Evolutionary conservation across 2,888 invertebrate species (phyloP).

Genomic region (Andrena chrysosceles): DNA sequence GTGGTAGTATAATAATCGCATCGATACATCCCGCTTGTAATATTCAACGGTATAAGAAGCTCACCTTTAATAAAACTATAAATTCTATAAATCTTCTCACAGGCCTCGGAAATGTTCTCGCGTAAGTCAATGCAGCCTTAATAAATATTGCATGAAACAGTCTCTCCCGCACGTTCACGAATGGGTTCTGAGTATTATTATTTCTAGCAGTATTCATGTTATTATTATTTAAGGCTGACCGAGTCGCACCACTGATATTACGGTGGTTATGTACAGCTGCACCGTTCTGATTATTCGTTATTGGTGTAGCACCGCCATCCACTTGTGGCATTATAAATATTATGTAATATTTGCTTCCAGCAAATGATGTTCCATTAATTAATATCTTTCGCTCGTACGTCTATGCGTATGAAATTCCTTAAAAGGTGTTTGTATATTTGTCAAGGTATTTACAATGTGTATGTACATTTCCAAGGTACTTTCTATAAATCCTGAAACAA

Average conservation of each 20-base stretch:
- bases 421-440: slow-evolving; percentile 26
- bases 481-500: slow-evolving; percentile 56
- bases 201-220: slow-evolving; percentile 81
- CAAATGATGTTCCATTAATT: slow-evolving; percentile 22
- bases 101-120: slow-evolving; percentile 94
- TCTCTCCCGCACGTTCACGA: slow-evolving; percentile 95
- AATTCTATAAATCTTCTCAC: slow-evolving; percentile 94
- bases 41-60: not conserved
- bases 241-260: slow-evolving; percentile 74
- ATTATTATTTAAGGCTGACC: slow-evolving; percentile 76
- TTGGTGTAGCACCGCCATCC: slow-evolving; percentile 72
- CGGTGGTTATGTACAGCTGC: slow-evolving; percentile 76
- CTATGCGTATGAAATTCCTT: slow-evolving; percentile 18
- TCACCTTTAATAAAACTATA: slow-evolving; percentile 91
- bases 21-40: slow-evolving; percentile 3
- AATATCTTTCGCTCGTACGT: slow-evolving; percentile 31
- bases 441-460: slow-evolving; percentile 1
- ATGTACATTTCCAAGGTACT: slow-evolving; percentile 39
- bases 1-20: not conserved
- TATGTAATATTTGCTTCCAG: slow-evolving; percentile 44
- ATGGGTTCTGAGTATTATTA: slow-evolving; percentile 89
- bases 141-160: slow-evolving; percentile 98
- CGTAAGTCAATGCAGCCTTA: slow-evolving; percentile 96
- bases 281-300: slow-evolving; percentile 78
- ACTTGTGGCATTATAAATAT: slow-evolving; percentile 77